These are phyloP conservation scores for Patella depressa DNA, from an alignment of 2,888 invertebrate species.

Conservation along the genomic window DNA sequence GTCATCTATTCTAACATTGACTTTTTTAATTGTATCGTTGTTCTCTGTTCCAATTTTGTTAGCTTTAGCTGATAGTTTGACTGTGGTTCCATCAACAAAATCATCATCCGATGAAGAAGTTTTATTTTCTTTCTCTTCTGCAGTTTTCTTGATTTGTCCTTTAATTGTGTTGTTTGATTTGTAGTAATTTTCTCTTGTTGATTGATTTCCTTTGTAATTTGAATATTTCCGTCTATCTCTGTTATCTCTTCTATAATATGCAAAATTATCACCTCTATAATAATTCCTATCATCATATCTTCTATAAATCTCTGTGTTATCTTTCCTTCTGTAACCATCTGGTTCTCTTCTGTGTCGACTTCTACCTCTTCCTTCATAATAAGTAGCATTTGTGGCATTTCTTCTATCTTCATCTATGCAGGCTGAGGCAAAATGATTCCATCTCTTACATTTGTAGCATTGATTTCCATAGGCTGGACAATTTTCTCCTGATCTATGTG, in stretches of 20 bases:
- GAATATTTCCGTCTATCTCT: too few species aligned
- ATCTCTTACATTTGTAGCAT: neutral
- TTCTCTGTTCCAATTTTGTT: too few species aligned
- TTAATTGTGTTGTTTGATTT: neutral
- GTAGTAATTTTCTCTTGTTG: neutral
- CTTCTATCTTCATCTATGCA: neutral
- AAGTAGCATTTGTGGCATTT: too few species aligned
- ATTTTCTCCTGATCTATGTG: neutral
- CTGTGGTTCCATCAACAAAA: neutral
- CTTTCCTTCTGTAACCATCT: neutral
- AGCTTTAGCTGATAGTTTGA: too few species aligned
- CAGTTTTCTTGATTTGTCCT: neutral
- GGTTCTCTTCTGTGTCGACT: neutral
- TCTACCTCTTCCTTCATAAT: neutral
- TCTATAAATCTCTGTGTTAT: neutral
- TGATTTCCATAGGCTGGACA: neutral
- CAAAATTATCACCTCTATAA: neutral
- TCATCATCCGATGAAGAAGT: neutral
- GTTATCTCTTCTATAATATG: neutral
- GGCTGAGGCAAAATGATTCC: constrained; percentile 5
- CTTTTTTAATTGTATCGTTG: neutral
- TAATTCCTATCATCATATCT: neutral
- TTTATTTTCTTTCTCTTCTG: neutral
- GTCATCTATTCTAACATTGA: constrained; percentile 10
- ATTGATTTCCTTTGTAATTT: neutral